These are phyloP conservation scores for Trichoplax adhaerens DNA, from an alignment of 37 sponge, comb jelly and placozoan species.

Conservation along the genomic window DNA sequence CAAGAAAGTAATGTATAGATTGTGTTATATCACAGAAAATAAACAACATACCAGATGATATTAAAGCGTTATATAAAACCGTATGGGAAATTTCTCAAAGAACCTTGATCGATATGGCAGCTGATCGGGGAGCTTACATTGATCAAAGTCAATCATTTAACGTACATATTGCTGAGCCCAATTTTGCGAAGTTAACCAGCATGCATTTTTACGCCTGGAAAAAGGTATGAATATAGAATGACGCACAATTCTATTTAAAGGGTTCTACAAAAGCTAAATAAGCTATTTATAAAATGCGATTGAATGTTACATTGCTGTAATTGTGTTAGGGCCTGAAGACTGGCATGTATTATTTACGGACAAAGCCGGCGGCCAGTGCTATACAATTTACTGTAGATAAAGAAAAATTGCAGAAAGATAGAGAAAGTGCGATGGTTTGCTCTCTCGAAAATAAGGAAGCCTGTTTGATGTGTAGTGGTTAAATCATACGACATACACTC, in stretches of 20 bases:
- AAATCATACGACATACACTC: background rate
- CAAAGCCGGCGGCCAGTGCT: conserved; percentile 80
- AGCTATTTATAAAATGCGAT: background rate
- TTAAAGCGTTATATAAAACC: conserved; percentile 90
- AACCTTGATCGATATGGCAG: conserved; percentile 91
- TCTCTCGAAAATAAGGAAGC: conserved; percentile 75
- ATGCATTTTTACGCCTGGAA: conserved; percentile 99
- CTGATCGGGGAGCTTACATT: conserved; percentile 84
- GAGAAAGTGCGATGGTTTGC: conserved; percentile 40
- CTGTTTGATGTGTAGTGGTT: conserved; percentile 83
- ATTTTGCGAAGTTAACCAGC: conserved; percentile 88
- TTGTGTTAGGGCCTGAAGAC: conserved; percentile 76
- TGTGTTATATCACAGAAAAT: conserved; percentile 31
- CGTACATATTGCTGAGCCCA: conserved; percentile 88
- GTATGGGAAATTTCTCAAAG: conserved; percentile 98
- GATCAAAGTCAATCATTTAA: conserved; percentile 98
- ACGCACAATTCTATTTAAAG: background rate
- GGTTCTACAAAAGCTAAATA: background rate
- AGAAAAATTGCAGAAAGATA: conserved; percentile 22
- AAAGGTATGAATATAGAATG: conserved; percentile 36
- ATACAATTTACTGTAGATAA: conserved; percentile 99
- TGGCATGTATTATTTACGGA: conserved; percentile 96
- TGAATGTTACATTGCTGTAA: background rate
- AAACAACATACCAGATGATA: conserved; percentile 62
- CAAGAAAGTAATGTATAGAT: background rate